Evolutionary conservation across 2,113 vertebrate genomes (phyloP).

Genomic region (Chaetura pelagica): DNA sequence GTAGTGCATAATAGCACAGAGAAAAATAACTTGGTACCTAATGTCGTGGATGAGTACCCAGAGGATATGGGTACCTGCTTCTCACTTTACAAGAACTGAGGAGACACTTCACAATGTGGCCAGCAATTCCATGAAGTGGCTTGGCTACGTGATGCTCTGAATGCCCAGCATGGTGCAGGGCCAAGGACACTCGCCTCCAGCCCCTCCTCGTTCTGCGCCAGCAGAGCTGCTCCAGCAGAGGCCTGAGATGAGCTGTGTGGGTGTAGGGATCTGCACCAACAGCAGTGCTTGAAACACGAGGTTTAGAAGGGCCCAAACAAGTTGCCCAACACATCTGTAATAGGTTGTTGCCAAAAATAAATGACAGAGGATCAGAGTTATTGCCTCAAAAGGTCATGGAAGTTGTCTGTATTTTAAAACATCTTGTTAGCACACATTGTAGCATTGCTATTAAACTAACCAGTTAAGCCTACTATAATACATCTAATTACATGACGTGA

Average conservation of each 20-base stretch:
- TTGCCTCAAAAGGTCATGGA: not conserved
- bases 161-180: accelerated
- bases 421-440: not conserved
- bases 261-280: not conserved
- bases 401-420: not conserved
- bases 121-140: not conserved
- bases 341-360: not conserved
- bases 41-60: not conserved
- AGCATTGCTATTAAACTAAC: not conserved
- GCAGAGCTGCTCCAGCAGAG: not conserved
- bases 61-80: not conserved
- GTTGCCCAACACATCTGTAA: conserved; percentile 17
- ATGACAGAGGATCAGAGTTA: conserved; percentile 19
- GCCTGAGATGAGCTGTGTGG: not conserved
- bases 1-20: not conserved
- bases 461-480: not conserved
- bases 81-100: not conserved
- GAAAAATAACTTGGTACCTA: not conserved
- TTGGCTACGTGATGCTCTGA: accelerated
- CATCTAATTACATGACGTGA: conserved; percentile 52
- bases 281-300: not conserved
- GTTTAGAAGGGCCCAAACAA: not conserved
- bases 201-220: accelerated
- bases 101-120: not conserved
- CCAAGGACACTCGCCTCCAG: not conserved